Evolutionary conservation across 2,888 invertebrate species (phyloP), one percentile per base, ranked within the genome.

Genomic region (Helicoverpa assulta): DNA sequence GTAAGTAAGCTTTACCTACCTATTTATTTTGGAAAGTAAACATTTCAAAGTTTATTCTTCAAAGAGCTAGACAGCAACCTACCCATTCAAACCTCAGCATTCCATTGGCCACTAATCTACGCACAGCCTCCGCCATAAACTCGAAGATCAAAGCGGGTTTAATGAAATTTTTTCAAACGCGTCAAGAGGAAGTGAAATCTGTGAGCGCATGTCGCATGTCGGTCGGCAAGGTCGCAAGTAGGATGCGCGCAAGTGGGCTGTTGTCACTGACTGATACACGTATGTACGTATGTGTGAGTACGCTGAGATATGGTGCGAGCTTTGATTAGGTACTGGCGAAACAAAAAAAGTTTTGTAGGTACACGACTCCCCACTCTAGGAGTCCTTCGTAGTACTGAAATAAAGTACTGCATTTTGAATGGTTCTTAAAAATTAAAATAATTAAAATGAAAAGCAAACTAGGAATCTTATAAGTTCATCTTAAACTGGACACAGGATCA

Each of bases 161-260:
- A 78, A 76, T 80, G 56, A 74, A 63, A 19, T 83, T 78, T 86
- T 87, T 87, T 83, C 76, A 83, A 81, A 73, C 80, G 67, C 75
- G 77, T 73, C 80, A 80, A 84, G 88, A 93, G 94, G 95, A 95
- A 94, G 95, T 94, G 95, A 95, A 95, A 95, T 90, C 91, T 89
- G 63, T 75, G 78, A 87, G 86, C 86, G 87, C 67, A 75, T 75
- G 78, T 91, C 75, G 80, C 78, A 94, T 93, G 94, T 94, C 90
- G 91, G 95, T 90, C 94, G 93, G 87, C 93, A 94, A 94, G 95
- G 95, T 94, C 94, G 92, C 90, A 64, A 93, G 91, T 92, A 95
- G 95, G 95, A 95, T 95, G 93, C 91, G 91, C 87, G 89, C 92
- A 93, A 93, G 89, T 93, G 92, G 93, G 92, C 90, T 93, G 90